These are phyloP conservation scores for Liolophura sinensis DNA, from an alignment of 1,140 invertebrate species.

Conservation along the genomic window DNA sequence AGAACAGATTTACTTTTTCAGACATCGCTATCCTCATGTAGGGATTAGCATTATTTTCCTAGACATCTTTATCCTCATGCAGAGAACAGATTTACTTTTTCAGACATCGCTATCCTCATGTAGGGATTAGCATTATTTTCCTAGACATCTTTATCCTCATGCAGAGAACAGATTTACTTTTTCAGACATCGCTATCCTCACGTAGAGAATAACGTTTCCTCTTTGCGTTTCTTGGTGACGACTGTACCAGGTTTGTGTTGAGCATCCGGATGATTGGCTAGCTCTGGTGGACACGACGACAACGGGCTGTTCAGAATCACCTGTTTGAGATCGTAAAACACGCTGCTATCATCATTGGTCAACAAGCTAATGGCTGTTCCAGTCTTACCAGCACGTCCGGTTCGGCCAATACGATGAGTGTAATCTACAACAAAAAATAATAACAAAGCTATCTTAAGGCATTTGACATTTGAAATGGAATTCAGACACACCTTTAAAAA, in stretches of 20 bases:
- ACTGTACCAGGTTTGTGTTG: slow-evolving; percentile 97
- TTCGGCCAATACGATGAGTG: slow-evolving; percentile 98
- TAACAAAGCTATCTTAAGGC: not conserved
- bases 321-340: slow-evolving; percentile 98
- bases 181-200: too few species aligned
- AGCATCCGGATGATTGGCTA: slow-evolving; percentile 97
- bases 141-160: too few species aligned
- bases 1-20: too few species aligned
- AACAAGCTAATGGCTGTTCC: slow-evolving; percentile 95
- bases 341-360: slow-evolving; percentile 92
- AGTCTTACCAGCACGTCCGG: slow-evolving; percentile 96
- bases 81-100: too few species aligned
- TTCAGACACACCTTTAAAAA: not conserved
- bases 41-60: too few species aligned
- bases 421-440: slow-evolving; percentile 74
- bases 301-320: slow-evolving; percentile 86
- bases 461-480: not conserved
- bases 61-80: too few species aligned
- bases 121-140: too few species aligned
- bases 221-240: slow-evolving; percentile 85
- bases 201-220: slow-evolving; percentile 71
- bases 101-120: too few species aligned
- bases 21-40: too few species aligned
- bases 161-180: too few species aligned
- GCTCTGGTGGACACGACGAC: slow-evolving; percentile 93